Conservation (phyloP, 2,113 vertebrate species). For the Leptodactylus fuscus region DNA sequence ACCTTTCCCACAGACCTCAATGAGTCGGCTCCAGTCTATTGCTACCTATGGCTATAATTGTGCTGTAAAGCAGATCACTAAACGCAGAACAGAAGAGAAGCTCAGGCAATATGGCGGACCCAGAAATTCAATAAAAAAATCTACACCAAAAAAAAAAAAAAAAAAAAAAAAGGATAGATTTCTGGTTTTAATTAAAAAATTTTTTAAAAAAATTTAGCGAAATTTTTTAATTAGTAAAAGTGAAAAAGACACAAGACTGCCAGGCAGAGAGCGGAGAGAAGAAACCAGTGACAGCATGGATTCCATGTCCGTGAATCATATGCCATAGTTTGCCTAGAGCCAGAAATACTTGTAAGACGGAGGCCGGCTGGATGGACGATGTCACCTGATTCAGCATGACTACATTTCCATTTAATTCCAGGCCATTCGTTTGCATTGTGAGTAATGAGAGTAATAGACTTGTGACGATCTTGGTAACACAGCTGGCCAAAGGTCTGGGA, state of each 20-base stretch:
- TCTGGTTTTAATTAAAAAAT: no score
- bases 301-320: conserved; percentile 33
- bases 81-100: no score
- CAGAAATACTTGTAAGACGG: conserved; percentile 19
- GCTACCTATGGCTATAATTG: no score
- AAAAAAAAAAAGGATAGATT: no score
- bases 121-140: no score
- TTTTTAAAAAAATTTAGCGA: no score
- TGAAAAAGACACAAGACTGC: background rate
- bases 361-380: background rate
- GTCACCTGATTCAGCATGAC: conserved; percentile 39
- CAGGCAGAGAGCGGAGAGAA: background rate
- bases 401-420: conserved; percentile 8
- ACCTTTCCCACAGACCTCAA: no score
- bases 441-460: conserved; percentile 1
- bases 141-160: no score
- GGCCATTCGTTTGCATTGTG: conserved; percentile 15
- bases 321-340: background rate
- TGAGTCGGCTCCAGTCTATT: no score
- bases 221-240: background rate
- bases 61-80: no score
- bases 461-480: background rate
- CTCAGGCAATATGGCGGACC: no score
- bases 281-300: background rate
- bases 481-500: background rate